Conservation (phyloP, 2,797 vertebrate genomes). For the Enteromius afrohamiltoni region DNA sequence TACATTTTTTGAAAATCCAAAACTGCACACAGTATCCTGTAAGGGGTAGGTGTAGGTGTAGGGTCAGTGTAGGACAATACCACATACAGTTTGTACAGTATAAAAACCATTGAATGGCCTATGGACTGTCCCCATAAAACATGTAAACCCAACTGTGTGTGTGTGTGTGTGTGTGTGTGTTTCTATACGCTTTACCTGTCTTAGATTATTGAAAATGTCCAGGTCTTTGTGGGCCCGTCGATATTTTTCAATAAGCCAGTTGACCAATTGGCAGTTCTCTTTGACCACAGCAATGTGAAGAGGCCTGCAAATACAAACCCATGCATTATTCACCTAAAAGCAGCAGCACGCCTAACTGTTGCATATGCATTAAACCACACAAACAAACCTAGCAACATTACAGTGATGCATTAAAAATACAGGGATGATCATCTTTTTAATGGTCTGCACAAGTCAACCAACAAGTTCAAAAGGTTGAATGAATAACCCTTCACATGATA, state of each 20-base stretch:
- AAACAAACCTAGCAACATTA: not conserved
- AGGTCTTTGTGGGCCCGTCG: conserved; percentile 70
- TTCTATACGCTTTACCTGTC: conserved; percentile 79
- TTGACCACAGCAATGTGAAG: conserved; percentile 91
- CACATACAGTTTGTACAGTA: no score
- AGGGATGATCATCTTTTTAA: not conserved
- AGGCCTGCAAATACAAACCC: conserved; percentile 74
- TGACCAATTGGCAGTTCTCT: conserved; percentile 70
- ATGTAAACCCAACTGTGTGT: no score
- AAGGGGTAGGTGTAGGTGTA: no score
- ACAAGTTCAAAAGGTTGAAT: not conserved
- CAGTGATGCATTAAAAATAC: not conserved
- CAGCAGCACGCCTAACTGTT: not conserved
- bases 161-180: not conserved
- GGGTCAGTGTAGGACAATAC: no score
- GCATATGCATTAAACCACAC: conserved; percentile 3
- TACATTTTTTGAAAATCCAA: no score
- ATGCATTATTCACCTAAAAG: conserved; percentile 33
- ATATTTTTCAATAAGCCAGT: conserved; percentile 76
- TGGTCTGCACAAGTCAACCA: not conserved
- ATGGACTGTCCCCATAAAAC: no score
- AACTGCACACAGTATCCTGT: no score
- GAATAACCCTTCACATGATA: conserved; percentile 51
- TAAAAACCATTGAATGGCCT: no score
- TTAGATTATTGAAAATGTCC: conserved; percentile 87